Conservation (phyloP, 2,888 invertebrate species). For the Hyposoter dolosus region DNA sequence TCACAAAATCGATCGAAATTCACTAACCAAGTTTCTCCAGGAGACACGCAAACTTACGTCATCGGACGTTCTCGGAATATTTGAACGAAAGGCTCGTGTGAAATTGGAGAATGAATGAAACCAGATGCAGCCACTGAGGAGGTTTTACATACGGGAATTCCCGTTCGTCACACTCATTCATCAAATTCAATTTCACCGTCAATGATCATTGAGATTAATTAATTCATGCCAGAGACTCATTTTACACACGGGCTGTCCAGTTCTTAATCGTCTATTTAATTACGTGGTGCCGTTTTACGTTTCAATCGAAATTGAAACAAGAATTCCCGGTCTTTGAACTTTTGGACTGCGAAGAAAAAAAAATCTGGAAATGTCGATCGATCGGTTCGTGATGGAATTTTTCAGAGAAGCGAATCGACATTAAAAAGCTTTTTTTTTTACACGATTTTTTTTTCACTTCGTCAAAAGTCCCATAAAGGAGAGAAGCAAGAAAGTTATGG, state of each 20-base stretch:
- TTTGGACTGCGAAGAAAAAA: background rate
- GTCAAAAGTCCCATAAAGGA: background rate
- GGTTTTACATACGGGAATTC: conserved; percentile 45
- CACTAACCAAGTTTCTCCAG: background rate
- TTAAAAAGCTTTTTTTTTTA: too few species aligned
- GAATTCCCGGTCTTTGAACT: conserved; percentile 8
- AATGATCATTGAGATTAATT: conserved; percentile 44
- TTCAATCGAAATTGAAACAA: background rate
- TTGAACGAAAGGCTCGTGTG: conserved; percentile 14
- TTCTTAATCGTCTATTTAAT: conserved; percentile 4
- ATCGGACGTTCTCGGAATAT: conserved; percentile 45
- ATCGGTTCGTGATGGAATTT: background rate
- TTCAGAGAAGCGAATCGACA: too few species aligned
- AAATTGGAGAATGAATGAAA: conserved; percentile 57
- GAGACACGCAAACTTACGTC: conserved; percentile 46
- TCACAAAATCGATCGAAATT: conserved; percentile 1
- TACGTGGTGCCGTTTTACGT: background rate
- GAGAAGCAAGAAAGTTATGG: background rate
- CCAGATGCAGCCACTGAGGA: conserved; percentile 45
- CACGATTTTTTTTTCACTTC: too few species aligned
- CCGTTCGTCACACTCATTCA: conserved; percentile 45
- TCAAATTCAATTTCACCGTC: conserved; percentile 22
- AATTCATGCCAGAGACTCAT: conserved; percentile 22
- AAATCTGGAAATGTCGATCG: background rate
- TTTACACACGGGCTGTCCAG: conserved; percentile 22